Base-by-base conservation (phyloP, 2,888 invertebrate species). In the Antitype chi region DNA sequence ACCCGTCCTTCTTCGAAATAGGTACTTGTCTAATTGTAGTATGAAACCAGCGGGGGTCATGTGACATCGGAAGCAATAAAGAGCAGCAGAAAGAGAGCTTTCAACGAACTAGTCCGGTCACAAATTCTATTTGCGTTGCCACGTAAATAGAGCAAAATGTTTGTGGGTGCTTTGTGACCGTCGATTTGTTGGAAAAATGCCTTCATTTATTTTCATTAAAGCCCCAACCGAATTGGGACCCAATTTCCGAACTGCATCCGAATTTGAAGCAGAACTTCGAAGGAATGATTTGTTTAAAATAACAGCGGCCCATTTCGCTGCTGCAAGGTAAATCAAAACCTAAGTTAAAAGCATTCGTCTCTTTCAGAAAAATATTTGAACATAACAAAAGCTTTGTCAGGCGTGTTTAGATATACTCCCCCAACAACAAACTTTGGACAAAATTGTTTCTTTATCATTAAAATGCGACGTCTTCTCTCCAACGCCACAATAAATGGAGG, bases 191-290 rank as follows among this genome's bases (percentile, higher is more conserved):
- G 70, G 68, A 38, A 78, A 88, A 88, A 89, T 86, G 75, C 82
- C 74, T 86, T 87, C 85, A 89, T 91, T 89, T 87, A 90, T 91
- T 90, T 89, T 87, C 88, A 89, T 86, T 88, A 87, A 81, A 84
- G 74, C 75, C 80, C 70, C 81, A 86, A 86, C 82, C 81, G 80
- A 81, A 88, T 74, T 75, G 64, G 47, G 49, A 70, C 70, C 78
- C 75, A 85, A 84, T 87, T 81, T 78, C 64, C 67, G 52, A 84
- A 82, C 76, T 76, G 81, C 69, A 73, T 74, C 62, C 63, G 62
- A 74, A 68, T 85, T 81, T 76, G 57, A 78, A 86, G 74, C 57
- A 57, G 55, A 68, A 74, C 62, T 75, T 78, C 60, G 28, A 63
- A 68, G 71, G 62, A 79, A 71, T 70, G 73, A 81, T 79, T 80